phyloP scores from a whole-genome alignment of 2,888 invertebrate species.

The Nipponacmea schrenckii region DNA sequence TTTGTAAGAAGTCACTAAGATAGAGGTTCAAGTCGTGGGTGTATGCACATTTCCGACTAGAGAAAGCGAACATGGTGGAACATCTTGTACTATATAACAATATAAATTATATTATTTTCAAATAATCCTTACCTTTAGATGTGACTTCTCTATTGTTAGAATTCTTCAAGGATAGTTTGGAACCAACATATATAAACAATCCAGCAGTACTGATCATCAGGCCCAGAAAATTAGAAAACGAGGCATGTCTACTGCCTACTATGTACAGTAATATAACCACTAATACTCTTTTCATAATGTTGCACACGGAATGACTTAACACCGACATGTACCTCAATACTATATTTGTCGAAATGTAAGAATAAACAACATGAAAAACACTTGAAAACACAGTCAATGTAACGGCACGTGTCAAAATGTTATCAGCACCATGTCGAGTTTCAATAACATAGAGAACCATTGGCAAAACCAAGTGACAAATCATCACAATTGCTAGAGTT shows the following conservation, averaged over 20 bases:
- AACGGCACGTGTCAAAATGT: not conserved
- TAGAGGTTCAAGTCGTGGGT: no score
- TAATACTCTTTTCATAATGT: conserved; percentile 38
- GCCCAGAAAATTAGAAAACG: conserved; percentile 25
- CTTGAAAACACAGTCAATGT: conserved; percentile 22
- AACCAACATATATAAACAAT: not conserved
- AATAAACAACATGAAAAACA: conserved; percentile 38
- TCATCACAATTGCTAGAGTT: not conserved
- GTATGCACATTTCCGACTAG: no score
- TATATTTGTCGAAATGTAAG: conserved; percentile 34
- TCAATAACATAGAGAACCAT: not conserved
- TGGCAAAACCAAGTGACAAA: not conserved
- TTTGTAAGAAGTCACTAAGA: no score
- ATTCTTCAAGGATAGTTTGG: no score
- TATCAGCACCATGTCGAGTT: not conserved
- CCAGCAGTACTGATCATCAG: conserved; percentile 18
- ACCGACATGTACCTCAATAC: conserved; percentile 35
- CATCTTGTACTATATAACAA: no score
- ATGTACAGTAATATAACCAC: conserved; percentile 36
- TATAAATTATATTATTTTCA: no score
- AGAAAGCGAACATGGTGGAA: no score
- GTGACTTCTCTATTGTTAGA: no score
- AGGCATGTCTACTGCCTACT: conserved; percentile 27
- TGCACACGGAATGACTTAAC: conserved; percentile 40
- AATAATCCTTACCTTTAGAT: no score